Conservation (phyloP, 2,113 vertebrate species). For the Pelmatolapia mariae region DNA sequence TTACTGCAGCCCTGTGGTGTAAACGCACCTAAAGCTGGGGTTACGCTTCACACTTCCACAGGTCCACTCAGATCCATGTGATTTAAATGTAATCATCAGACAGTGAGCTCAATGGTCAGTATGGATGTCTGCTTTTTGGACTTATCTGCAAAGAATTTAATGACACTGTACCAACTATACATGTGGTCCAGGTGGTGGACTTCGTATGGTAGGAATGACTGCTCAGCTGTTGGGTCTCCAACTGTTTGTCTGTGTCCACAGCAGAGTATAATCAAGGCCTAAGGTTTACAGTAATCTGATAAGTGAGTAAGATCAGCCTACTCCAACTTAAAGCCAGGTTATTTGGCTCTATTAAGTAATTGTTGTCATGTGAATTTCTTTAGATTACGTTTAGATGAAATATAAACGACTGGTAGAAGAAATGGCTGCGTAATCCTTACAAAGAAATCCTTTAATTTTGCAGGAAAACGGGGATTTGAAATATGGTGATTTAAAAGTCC, state of each 20-base stretch:
- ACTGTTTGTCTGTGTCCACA: background rate
- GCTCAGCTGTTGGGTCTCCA: background rate
- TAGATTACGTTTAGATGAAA: background rate
- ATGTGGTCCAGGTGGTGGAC: background rate
- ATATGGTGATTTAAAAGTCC: constrained; percentile 76
- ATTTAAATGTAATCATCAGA: background rate
- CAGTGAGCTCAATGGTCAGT: background rate
- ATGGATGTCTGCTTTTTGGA: background rate
- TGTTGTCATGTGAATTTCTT: background rate
- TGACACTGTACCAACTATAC: background rate
- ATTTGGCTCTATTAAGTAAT: background rate
- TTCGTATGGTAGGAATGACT: background rate
- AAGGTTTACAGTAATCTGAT: background rate
- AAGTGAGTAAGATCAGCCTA: background rate
- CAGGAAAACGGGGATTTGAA: constrained; percentile 83
- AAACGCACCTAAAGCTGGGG: background rate
- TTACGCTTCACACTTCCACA: background rate
- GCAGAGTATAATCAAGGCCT: background rate
- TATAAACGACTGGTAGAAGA: background rate
- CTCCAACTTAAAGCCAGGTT: background rate
- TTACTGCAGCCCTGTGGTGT: background rate
- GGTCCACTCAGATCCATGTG: background rate
- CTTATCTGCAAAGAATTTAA: background rate
- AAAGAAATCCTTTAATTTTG: background rate
- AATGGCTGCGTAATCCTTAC: background rate